Evolutionary conservation across 2,797 vertebrate species (phyloP).

Genomic region (Propithecus deckenii): DNA sequence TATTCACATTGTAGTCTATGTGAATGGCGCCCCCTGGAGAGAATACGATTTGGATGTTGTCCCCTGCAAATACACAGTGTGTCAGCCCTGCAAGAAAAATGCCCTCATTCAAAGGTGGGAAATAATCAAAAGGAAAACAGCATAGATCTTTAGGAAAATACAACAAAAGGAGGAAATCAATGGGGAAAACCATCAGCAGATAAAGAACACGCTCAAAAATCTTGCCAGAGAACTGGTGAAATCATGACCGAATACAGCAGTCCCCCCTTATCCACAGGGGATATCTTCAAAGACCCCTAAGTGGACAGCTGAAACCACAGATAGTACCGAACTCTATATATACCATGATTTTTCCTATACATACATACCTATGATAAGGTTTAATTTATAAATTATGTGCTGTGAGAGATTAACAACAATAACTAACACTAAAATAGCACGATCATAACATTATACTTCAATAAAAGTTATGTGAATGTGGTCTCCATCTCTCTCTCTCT

Average conservation of each 20-base stretch:
- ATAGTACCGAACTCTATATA: not conserved
- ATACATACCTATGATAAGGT: not conserved
- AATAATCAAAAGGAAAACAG: not conserved
- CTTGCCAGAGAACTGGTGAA: constrained; percentile 5
- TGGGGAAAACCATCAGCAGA: not conserved
- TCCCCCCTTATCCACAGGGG: not conserved
- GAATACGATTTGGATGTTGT: not conserved
- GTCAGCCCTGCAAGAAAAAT: not conserved
- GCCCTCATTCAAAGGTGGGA: constrained; percentile 8
- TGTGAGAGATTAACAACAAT: not conserved
- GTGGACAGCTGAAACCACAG: not conserved
- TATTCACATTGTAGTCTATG: not conserved
- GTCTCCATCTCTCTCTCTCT: not conserved
- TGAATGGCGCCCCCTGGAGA: not conserved
- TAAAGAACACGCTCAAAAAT: constrained; percentile 7
- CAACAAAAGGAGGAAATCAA: not conserved
- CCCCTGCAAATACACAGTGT: not conserved
- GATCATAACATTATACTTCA: not conserved
- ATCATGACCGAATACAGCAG: constrained; percentile 26
- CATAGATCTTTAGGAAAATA: not conserved
- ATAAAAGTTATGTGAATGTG: not conserved
- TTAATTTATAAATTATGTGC: not conserved
- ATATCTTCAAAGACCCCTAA: not conserved
- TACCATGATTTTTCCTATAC: not conserved
- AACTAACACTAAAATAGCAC: not conserved